Base-by-base conservation (phyloP, 2,797 vertebrate genomes). In the Lutjanus campechanus region DNA sequence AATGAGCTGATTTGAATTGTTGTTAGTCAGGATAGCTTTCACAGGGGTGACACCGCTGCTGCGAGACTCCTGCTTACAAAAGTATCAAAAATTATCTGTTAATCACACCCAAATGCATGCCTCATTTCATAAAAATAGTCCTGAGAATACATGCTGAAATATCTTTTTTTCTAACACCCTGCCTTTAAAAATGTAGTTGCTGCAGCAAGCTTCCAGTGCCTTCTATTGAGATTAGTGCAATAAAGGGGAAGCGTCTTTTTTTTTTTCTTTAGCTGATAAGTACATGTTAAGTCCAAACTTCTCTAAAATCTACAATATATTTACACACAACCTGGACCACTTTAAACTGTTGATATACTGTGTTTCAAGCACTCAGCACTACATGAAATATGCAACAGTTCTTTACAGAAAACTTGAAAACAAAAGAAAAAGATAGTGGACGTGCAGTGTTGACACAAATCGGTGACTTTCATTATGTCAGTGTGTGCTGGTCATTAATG, bases 1-100 rank as follows among this genome's bases (percentile, higher is more conserved):
- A 69, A 70, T 81, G 17, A 87, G 20, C 20, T 55, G 44, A 80
- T 54, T 9, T 54, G 7, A 75, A 43, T 65, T 19, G 29, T 50
- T 63, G 1, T 61, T 49, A 16, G 40, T 65, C 22, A 11, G 58
- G 59, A 9, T 5, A 16, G n/a, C 43, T 71, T 9, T n/a, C 8
- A 19, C 17, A 29, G 2, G 8, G 13, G 36, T 36, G n/a, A 13
- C 5, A 5, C 36, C 19, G 4, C 43, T 76, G 25, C n/a, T 20
- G 7, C 46, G 15, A 47, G 29, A 68, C 46, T 36, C 20, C 15
- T 47, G 17, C 4, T 56, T 20, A 41, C 10, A 70, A 36, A 40
- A 47, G 60, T 44, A 13, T 47, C 59, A 16, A 44, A 62, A 56
- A 55, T 11, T 22, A 46, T 49, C 15, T 61, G 12, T 55, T 43